A percentile compares a stretch with the other conserved stretches of the same genome.
These are phyloP conservation scores for Lethocerus indicus DNA, from an alignment of 1,140 invertebrate species.

Conservation along the genomic window DNA sequence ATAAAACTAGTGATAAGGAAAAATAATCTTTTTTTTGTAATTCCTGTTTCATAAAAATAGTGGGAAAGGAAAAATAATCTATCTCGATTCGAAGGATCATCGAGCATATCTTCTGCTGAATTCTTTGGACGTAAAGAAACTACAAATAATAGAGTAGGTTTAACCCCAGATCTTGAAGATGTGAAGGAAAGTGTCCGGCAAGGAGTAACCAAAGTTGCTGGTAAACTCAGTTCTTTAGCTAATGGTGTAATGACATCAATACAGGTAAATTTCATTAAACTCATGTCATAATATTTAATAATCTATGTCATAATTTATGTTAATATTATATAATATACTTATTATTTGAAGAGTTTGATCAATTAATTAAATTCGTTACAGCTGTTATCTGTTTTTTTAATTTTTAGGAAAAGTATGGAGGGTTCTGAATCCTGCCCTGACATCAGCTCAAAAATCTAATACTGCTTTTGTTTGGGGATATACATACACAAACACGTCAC, in stretches of 20 bases:
- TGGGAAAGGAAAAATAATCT: constrained; percentile 48
- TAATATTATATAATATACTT: background rate
- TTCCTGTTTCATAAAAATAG: too few species aligned
- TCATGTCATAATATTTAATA: background rate
- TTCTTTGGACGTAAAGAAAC: constrained; percentile 60
- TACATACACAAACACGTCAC: too few species aligned
- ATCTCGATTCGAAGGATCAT: constrained; percentile 70
- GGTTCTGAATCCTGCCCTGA: constrained; percentile 13
- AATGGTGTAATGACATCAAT: constrained; percentile 86
- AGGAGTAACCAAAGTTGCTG: constrained; percentile 93
- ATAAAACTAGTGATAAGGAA: background rate
- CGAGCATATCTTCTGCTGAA: constrained; percentile 88
- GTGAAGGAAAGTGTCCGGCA: constrained; percentile 91
- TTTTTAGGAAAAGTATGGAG: constrained; percentile 15
- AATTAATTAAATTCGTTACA: background rate
- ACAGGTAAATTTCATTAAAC: constrained; percentile 36
- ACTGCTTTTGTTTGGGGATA: too few species aligned
- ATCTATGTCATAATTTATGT: background rate
- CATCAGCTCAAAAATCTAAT: too few species aligned
- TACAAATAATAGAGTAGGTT: constrained; percentile 20
- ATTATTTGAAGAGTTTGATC: background rate
- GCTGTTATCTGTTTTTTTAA: background rate
- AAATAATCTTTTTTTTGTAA: background rate
- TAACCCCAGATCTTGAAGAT: constrained; percentile 66
- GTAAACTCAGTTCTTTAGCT: constrained; percentile 78